phyloP scores from a whole-genome alignment of 1,140 invertebrate species.

The Procambarus virginalis region DNA sequence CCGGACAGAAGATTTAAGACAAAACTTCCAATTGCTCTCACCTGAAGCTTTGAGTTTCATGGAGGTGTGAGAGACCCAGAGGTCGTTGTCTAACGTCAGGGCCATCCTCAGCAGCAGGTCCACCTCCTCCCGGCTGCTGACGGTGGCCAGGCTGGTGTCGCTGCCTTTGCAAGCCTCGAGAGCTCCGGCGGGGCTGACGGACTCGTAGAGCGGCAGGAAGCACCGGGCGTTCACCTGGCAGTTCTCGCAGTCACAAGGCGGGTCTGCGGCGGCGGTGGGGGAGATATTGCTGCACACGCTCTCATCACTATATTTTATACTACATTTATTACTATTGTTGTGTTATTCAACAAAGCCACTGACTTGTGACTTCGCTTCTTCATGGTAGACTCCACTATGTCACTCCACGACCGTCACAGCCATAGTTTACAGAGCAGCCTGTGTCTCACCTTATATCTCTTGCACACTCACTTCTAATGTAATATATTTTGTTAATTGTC shows the following conservation, averaged over 20 bases:
- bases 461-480: too few relatives aligned
- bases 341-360: too few relatives aligned
- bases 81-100: constrained; percentile 22
- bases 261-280: constrained; percentile 6
- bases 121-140: constrained; percentile 10
- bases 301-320: too few relatives aligned
- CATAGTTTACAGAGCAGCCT: too few relatives aligned
- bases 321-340: too few relatives aligned
- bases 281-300: neutral
- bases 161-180: constrained; percentile 15
- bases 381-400: too few relatives aligned
- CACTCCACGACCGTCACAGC: too few relatives aligned
- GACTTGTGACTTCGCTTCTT: too few relatives aligned
- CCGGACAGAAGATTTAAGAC: too few relatives aligned
- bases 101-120: constrained; percentile 41
- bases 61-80: constrained; percentile 53
- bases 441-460: too few relatives aligned
- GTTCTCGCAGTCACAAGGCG: constrained; percentile 38
- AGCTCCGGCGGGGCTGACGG: constrained; percentile 1
- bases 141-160: constrained; percentile 22
- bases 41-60: constrained; percentile 1
- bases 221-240: constrained; percentile 54
- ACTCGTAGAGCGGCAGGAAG: constrained; percentile 2
- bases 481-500: too few relatives aligned
- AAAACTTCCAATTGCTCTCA: neutral